Percentiles rank a stretch among this genome's conserved stretches.
phyloP scores from a whole-genome alignment of 2,113 vertebrate genomes.

The Myotis brandtii region DNA sequence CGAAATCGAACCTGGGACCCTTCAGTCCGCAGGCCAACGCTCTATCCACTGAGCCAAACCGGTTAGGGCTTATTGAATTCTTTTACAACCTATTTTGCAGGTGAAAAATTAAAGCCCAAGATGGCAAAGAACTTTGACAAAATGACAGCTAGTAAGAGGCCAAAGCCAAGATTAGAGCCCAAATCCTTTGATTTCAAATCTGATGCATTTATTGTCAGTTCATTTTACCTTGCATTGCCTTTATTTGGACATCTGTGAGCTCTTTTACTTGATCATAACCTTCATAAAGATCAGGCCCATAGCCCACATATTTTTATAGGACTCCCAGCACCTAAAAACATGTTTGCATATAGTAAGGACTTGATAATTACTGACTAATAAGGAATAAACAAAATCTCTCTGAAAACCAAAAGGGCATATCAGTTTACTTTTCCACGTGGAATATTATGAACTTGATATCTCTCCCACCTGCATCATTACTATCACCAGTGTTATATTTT shows the following conservation, averaged over 20 bases:
- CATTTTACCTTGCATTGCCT: neutral
- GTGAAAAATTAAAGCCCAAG: neutral
- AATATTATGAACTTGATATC: neutral
- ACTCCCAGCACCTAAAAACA: neutral
- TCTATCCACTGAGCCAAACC: too few species aligned
- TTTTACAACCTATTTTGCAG: neutral
- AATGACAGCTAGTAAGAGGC: neutral
- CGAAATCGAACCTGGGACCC: too few species aligned
- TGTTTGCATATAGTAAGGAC: neutral
- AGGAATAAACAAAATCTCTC: neutral
- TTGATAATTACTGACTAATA: neutral
- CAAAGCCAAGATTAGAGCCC: neutral
- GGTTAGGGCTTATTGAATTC: neutral
- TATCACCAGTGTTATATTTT: neutral
- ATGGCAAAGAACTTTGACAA: neutral
- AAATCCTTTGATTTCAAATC: neutral
- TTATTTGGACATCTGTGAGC: neutral
- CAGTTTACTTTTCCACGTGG: neutral
- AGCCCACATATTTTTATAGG: neutral
- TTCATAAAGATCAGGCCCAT: neutral
- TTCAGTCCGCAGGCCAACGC: too few species aligned
- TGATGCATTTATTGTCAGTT: neutral
- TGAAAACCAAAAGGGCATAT: neutral
- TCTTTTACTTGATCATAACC: neutral
- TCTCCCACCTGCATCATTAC: neutral